Evolutionary conservation across 1,140 invertebrate genomes (phyloP).

Genomic region (Microvelia longipes): DNA sequence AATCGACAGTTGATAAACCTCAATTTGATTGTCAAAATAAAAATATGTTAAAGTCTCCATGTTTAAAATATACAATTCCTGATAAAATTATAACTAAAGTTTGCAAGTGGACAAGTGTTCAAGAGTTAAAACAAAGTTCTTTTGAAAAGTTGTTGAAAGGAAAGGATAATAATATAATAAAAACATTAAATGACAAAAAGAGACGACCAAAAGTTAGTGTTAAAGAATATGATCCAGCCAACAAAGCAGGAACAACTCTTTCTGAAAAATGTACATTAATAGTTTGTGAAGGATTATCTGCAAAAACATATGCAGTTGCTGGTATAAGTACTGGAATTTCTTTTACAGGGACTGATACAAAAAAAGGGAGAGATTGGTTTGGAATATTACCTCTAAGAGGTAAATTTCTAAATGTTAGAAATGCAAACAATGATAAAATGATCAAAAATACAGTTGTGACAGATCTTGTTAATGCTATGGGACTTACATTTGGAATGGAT

Average conservation of each 20-base stretch:
- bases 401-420: neutral
- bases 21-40: neutral
- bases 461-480: neutral
- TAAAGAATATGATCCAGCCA: neutral
- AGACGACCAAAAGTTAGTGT: neutral
- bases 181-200: neutral
- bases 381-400: neutral
- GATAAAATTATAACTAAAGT: neutral
- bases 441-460: neutral
- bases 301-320: neutral
- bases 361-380: neutral
- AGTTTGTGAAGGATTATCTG: neutral
- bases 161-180: neutral
- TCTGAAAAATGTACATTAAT: neutral
- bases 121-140: neutral
- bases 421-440: neutral
- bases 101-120: neutral
- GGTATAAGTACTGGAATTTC: neutral
- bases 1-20: neutral
- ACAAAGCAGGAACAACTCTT: neutral
- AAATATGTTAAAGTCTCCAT: neutral
- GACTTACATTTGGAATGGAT: neutral
- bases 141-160: neutral
- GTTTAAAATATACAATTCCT: neutral
- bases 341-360: neutral